Conservation (phyloP, 2,797 vertebrate genomes). For the Cygnus olor region DNA sequence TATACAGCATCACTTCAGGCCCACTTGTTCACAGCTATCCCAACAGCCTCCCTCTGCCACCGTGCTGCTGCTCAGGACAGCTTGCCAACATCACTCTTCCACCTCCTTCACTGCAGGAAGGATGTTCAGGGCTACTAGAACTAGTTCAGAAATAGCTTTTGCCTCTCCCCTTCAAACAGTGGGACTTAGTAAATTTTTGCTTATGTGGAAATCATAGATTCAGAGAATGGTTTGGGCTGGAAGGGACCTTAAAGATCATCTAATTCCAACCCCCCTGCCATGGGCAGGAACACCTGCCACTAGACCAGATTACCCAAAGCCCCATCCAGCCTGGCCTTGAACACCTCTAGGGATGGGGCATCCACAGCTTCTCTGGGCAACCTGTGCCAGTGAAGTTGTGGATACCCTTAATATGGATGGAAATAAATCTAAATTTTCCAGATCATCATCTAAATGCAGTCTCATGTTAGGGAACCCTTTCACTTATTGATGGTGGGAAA, state of each 20-base stretch:
- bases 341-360: no score
- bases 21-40: background rate
- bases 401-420: fast-evolving
- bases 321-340: no score
- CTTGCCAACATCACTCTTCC: slow-evolving; percentile 27
- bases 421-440: background rate
- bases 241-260: no score
- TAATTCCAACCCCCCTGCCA: no score
- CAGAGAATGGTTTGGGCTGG: no score
- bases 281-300: no score
- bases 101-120: background rate
- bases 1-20: slow-evolving; percentile 3
- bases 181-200: background rate
- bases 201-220: fast-evolving
- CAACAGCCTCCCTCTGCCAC: background rate
- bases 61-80: background rate
- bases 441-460: background rate
- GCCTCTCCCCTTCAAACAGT: background rate
- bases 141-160: slow-evolving; percentile 26
- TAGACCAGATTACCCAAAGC: no score
- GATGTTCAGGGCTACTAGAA: background rate
- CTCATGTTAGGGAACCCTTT: background rate
- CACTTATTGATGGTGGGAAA: background rate
- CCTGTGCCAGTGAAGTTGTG: no score
- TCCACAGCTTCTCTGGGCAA: no score